Conservation (phyloP, 2,888 invertebrate genomes). For the Phorcus lineatus region DNA sequence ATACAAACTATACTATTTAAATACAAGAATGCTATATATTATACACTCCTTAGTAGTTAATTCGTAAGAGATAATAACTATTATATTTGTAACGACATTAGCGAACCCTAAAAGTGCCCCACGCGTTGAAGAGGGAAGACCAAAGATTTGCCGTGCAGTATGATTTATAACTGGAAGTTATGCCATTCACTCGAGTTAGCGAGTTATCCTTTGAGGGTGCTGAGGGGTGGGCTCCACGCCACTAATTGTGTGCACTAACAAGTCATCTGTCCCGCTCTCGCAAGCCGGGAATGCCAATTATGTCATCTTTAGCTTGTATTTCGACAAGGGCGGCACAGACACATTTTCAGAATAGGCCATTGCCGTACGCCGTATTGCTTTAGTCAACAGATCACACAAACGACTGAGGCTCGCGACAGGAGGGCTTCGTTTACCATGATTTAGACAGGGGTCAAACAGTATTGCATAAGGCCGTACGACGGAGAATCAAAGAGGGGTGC, state of each 20-base stretch:
- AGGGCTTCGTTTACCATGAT: not conserved
- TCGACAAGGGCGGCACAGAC: slow-evolving; percentile 11
- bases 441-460: too few relatives aligned
- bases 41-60: too few relatives aligned
- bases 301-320: slow-evolving; percentile 25
- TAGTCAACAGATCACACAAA: not conserved
- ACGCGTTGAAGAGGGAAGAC: too few relatives aligned
- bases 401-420: not conserved
- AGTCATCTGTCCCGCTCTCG: slow-evolving; percentile 6
- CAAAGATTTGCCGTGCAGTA: slow-evolving; percentile 12
- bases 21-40: too few relatives aligned
- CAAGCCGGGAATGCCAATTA: slow-evolving; percentile 22
- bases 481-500: too few relatives aligned
- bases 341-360: slow-evolving; percentile 18
- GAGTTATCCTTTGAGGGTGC: not conserved
- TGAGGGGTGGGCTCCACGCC: not conserved
- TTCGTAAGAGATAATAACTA: too few relatives aligned
- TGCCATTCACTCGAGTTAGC: slow-evolving; percentile 13
- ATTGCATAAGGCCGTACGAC: too few relatives aligned
- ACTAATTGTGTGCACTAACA: slow-evolving; percentile 17
- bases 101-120: too few relatives aligned
- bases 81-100: too few relatives aligned
- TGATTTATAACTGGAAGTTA: not conserved
- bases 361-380: slow-evolving; percentile 8
- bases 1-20: too few relatives aligned